phyloP scores from a whole-genome alignment of 2,113 vertebrate species.

The Aythya baeri region DNA sequence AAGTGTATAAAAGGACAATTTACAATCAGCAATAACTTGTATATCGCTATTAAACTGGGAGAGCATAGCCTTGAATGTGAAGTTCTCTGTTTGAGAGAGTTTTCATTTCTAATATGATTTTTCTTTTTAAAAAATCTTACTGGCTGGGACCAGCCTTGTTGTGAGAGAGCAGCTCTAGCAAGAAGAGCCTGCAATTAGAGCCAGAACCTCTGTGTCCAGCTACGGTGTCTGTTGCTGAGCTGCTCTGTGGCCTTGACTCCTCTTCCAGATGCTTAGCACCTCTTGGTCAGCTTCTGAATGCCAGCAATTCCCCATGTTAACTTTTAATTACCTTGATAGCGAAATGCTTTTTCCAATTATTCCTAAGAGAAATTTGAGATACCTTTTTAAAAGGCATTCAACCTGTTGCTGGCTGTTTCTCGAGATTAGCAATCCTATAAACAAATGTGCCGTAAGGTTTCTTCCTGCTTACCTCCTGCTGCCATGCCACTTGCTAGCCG shows the following conservation, averaged over 20 bases:
- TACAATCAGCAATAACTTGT: background rate
- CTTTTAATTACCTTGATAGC: background rate
- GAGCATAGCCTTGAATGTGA: background rate
- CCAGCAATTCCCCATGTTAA: background rate
- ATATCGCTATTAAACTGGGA: background rate
- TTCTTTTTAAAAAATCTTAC: background rate
- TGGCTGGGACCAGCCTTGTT: background rate
- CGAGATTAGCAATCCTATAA: background rate
- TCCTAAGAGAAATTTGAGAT: background rate
- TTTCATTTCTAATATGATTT: background rate
- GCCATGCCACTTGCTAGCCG: conserved; percentile 85
- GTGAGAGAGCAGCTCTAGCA: background rate
- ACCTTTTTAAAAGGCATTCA: background rate
- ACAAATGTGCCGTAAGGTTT: background rate
- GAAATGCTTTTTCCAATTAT: background rate
- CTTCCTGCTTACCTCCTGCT: conserved; percentile 82
- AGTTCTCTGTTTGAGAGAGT: background rate
- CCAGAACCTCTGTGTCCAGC: background rate
- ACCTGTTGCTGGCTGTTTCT: background rate
- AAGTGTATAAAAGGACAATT: background rate
- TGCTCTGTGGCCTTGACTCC: background rate
- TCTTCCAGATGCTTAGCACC: background rate
- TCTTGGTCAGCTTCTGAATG: background rate
- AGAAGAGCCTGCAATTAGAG: background rate
- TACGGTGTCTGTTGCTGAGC: background rate